A percentile compares a stretch with the other conserved stretches of the same genome.
Evolutionary conservation across 2,113 vertebrate genomes (phyloP).

Genomic region (Alethe diademata): DNA sequence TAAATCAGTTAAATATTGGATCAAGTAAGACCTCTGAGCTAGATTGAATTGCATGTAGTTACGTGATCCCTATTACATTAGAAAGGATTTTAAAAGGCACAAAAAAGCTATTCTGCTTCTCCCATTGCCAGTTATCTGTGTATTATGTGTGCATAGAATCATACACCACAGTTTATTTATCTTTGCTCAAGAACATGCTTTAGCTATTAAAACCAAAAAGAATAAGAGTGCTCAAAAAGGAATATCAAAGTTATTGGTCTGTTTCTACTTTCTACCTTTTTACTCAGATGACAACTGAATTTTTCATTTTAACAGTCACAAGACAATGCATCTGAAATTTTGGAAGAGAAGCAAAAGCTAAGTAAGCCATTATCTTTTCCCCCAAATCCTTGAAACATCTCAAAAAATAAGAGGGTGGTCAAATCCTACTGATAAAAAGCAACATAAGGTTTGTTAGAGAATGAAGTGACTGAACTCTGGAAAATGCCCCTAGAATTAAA

Average conservation of each 20-base stretch:
- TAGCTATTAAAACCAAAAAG: neutral
- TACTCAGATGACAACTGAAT: neutral
- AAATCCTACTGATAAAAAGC: neutral
- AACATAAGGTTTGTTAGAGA: neutral
- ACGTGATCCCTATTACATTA: neutral
- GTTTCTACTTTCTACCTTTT: neutral
- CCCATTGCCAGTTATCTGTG: neutral
- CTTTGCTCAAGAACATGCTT: neutral
- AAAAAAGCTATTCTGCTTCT: neutral
- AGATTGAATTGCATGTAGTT: neutral
- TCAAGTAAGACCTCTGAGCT: neutral
- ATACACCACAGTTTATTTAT: neutral
- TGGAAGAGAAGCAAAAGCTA: neutral
- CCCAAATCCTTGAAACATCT: neutral
- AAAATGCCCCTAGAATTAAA: neutral
- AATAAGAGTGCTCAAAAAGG: neutral
- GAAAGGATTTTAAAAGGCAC: neutral
- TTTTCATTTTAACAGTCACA: neutral
- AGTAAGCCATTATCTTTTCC: neutral
- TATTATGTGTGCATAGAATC: neutral
- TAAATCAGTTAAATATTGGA: conserved; percentile 5
- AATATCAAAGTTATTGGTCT: neutral
- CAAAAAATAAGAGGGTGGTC: neutral
- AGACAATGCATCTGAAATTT: neutral
- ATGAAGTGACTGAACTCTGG: neutral